phyloP scores from a whole-genome alignment of 2,888 invertebrate species.

The Gnatocerus cornutus region DNA sequence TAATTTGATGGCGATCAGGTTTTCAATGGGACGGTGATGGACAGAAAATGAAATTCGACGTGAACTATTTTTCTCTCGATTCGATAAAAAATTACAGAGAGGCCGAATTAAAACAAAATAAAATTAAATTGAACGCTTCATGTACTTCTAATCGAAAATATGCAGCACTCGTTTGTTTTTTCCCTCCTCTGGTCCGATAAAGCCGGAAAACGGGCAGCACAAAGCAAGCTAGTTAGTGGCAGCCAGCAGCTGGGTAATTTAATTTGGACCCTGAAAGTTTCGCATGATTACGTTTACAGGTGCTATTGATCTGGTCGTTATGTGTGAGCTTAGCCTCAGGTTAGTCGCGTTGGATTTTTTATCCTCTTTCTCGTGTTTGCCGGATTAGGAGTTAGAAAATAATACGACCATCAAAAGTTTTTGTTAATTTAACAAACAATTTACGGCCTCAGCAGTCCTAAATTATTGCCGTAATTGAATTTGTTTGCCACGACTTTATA shows the following conservation, averaged over 20 bases:
- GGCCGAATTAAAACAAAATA: not conserved
- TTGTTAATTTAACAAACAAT: conserved; percentile 50
- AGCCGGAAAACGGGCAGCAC: conserved; percentile 44
- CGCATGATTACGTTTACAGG: conserved; percentile 68
- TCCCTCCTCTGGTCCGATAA: conserved; percentile 25
- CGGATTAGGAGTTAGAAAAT: conserved; percentile 41
- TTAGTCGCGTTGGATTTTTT: conserved; percentile 49
- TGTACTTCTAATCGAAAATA: conserved; percentile 1
- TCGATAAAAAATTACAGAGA: not conserved
- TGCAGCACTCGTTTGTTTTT: conserved; percentile 28
- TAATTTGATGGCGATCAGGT: conserved; percentile 5
- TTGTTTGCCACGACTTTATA: conserved; percentile 30
- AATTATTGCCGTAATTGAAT: conserved; percentile 48
- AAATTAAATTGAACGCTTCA: conserved; percentile 1
- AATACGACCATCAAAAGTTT: conserved; percentile 43
- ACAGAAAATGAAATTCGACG: not conserved
- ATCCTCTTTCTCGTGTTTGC: conserved; percentile 35
- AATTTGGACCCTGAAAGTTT: conserved; percentile 62
- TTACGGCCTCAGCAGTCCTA: conserved; percentile 34
- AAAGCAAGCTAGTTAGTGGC: conserved; percentile 54
- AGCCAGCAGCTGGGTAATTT: conserved; percentile 55
- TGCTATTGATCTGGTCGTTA: conserved; percentile 68
- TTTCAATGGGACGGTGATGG: conserved; percentile 13
- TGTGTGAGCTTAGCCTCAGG: conserved; percentile 59
- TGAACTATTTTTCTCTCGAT: not conserved